Evolutionary conservation across 1,140 invertebrate species (phyloP).

Genomic region (Drosophila lacteicornis): DNA sequence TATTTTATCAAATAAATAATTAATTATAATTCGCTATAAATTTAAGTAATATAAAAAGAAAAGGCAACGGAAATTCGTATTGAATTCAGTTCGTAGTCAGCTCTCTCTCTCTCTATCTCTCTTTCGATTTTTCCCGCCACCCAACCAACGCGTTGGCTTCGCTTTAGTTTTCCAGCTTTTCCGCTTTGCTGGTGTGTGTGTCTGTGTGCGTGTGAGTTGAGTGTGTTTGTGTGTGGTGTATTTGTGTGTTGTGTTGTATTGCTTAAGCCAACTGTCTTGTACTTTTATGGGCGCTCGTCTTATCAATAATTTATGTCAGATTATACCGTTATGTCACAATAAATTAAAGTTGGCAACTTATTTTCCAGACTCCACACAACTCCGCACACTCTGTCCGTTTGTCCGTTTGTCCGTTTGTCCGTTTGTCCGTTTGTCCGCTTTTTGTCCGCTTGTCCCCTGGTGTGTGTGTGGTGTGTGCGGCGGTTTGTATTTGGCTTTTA

Average conservation of each 20-base stretch:
- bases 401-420: conserved; percentile 1
- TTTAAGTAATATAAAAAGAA: not conserved
- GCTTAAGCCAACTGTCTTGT: conserved; percentile 80
- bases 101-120: conserved; percentile 6
- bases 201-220: not conserved
- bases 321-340: conserved; percentile 84
- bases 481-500: conserved; percentile 60
- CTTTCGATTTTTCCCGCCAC: conserved; percentile 25
- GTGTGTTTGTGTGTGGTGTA: conserved; percentile 1
- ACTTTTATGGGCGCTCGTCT: conserved; percentile 80
- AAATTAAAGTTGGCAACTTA: conserved; percentile 85
- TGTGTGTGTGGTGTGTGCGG: conserved; percentile 7
- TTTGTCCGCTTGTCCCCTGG: not conserved
- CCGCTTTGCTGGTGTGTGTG: conserved; percentile 1
- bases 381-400: conserved; percentile 7
- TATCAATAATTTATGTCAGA: conserved; percentile 85
- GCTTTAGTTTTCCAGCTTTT: conserved; percentile 51
- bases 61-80: conserved; percentile 21
- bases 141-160: conserved; percentile 8
- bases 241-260: conserved; percentile 42
- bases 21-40: not conserved
- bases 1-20: not conserved
- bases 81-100: not conserved
- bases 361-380: conserved; percentile 69
- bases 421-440: not conserved